These are phyloP conservation scores for Drosophila nebulosa DNA, from an alignment of 1,140 invertebrate genomes.

Conservation along the genomic window DNA sequence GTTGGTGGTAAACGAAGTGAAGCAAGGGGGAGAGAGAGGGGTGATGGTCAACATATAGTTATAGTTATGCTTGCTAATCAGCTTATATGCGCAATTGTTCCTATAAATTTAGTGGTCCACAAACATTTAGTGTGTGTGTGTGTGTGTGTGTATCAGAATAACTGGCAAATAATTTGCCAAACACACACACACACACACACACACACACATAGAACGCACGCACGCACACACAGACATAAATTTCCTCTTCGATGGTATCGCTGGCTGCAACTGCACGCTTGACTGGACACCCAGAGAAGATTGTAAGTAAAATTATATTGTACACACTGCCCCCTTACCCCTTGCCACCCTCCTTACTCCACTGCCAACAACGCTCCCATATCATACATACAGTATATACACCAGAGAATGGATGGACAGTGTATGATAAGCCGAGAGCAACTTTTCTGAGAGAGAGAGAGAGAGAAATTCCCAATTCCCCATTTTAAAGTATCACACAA, in stretches of 20 bases:
- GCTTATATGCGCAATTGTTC: constrained; percentile 44
- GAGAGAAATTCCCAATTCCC: background rate
- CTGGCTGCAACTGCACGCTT: constrained; percentile 27
- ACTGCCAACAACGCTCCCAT: too few species aligned
- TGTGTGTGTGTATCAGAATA: constrained; percentile 6
- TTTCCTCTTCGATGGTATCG: constrained; percentile 29
- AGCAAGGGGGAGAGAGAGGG: too few species aligned
- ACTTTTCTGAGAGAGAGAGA: background rate
- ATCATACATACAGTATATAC: background rate
- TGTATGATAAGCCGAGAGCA: background rate
- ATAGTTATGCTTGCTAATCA: constrained; percentile 45
- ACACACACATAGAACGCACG: too few species aligned
- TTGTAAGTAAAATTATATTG: constrained; percentile 7
- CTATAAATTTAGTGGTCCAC: constrained; percentile 19
- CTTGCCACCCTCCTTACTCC: background rate
- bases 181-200: too few species aligned
- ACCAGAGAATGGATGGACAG: background rate
- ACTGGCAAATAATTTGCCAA: constrained; percentile 47
- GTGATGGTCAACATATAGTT: background rate
- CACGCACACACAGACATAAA: constrained; percentile 9
- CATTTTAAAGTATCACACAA: background rate
- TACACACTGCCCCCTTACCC: background rate
- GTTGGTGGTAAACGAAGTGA: too few species aligned
- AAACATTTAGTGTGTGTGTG: background rate
- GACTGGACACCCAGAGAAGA: constrained; percentile 15